Conservation (phyloP, 2,888 invertebrate genomes). For the Augiades crinisus region DNA sequence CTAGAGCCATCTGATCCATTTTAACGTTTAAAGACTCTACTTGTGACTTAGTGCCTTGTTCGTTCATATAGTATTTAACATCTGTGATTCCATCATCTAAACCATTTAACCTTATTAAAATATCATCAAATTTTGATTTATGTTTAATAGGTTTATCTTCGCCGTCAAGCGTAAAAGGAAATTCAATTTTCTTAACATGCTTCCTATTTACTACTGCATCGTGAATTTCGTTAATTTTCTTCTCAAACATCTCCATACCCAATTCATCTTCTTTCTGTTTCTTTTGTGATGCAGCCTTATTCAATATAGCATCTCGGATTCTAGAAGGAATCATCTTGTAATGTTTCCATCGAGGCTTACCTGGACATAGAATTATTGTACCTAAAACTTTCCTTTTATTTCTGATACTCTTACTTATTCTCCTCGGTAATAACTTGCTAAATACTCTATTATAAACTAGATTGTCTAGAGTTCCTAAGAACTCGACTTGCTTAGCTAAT, state of each 20-base stretch:
- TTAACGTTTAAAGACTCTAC: constrained; percentile 58
- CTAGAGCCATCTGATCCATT: constrained; percentile 62
- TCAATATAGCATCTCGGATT: constrained; percentile 64
- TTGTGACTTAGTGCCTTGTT: constrained; percentile 47
- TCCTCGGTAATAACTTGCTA: constrained; percentile 55
- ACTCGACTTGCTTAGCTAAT: constrained; percentile 79
- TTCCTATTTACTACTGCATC: constrained; percentile 51
- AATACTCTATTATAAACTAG: constrained; percentile 71
- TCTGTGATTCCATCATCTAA: constrained; percentile 53
- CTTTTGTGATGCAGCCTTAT: constrained; percentile 62
- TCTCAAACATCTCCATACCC: constrained; percentile 51
- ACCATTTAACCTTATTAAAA: constrained; percentile 52
- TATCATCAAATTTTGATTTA: constrained; percentile 48
- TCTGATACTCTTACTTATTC: constrained; percentile 53
- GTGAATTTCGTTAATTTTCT: constrained; percentile 61
- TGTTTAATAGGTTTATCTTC: constrained; percentile 34
- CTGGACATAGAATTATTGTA: constrained; percentile 59
- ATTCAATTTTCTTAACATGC: constrained; percentile 32
- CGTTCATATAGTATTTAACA: constrained; percentile 51
- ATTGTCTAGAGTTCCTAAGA: constrained; percentile 74
- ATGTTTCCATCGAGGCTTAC: constrained; percentile 57
- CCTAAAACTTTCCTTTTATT: constrained; percentile 57
- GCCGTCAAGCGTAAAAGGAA: constrained; percentile 28
- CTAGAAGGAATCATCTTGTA: constrained; percentile 57
- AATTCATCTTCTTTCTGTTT: constrained; percentile 60